Evolutionary conservation across 2,888 invertebrate species (phyloP), one percentile per base, ranked within the genome.

Genomic region (Lottia scabra): DNA sequence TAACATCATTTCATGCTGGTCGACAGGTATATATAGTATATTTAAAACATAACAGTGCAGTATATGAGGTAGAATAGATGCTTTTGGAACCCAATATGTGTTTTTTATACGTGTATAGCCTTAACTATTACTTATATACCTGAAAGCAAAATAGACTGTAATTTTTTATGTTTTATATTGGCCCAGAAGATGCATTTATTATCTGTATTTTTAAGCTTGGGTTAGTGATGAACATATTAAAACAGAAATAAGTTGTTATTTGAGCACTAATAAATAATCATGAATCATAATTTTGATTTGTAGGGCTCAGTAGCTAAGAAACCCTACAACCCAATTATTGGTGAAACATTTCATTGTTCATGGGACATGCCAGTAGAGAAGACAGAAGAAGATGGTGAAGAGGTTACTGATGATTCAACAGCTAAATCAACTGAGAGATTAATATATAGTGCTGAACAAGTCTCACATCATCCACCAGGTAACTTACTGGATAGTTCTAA

Each of bases 251-350:
- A n/a, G n/a, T n/a, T n/a, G n/a, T n/a, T n/a, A n/a, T 15, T 2
- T 30, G 30, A 30, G 30, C 30, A 30, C 30, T 4, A 30, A 6
- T 38, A 38, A 38, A 38, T 62, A 12, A n/a, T n/a, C n/a, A n/a
- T n/a, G n/a, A n/a, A n/a, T n/a, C n/a, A n/a, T n/a, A n/a, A 23
- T 48, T 43, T 64, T 23, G 23, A 13, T 65, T 69, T 77, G 0
- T 78, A 89, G 88, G 89, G 88, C 23, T 85, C 87, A 6, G 80
- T 88, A 56, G 91, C 91, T 56, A 91, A 91, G 83, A 92, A 92
- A 79, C 92, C 91, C 0, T 92, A 91, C 83, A 92, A 92, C 81
- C 92, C 92, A 2, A 90, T 92, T 62, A 88, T 92, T 63, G 92
- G 92, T 3, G 92, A 92, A 84, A 89, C 89, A 43, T 92, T 92